phyloP scores from a whole-genome alignment of 2,113 vertebrate species.

The Dasypus novemcinctus region DNA sequence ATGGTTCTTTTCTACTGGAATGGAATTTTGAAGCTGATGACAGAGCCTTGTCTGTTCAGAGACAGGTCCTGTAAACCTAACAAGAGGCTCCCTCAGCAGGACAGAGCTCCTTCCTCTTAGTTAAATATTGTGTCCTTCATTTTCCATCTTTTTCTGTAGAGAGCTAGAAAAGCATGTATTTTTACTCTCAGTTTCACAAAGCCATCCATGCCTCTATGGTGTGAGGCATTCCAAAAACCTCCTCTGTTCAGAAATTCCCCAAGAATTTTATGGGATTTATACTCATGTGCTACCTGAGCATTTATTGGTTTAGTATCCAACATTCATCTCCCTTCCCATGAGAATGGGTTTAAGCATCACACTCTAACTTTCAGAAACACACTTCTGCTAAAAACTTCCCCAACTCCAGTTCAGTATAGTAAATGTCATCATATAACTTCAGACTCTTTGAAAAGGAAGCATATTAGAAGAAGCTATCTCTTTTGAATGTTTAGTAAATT shows the following conservation, averaged over 20 bases:
- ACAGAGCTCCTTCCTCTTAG: neutral
- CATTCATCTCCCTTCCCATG: no score
- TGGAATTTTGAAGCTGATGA: neutral
- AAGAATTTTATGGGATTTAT: neutral
- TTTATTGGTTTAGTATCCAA: no score
- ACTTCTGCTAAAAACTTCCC: no score
- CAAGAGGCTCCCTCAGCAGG: neutral
- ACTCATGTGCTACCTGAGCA: neutral
- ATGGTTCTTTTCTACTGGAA: neutral
- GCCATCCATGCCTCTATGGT: neutral
- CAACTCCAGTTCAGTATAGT: no score
- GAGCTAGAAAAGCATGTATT: neutral
- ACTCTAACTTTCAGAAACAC: no score
- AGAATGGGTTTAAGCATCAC: no score
- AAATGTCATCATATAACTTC: no score
- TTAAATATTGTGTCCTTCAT: neutral
- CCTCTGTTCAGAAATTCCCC: neutral
- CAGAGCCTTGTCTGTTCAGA: neutral
- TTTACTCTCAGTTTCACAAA: neutral
- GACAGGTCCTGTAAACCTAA: neutral
- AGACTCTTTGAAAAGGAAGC: no score
- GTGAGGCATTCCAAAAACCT: neutral
- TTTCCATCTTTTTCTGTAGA: neutral
- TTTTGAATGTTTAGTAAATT: no score
- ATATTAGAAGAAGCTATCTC: no score